phyloP scores from a whole-genome alignment of 2,113 vertebrate genomes.

The Caranx melampygus region DNA sequence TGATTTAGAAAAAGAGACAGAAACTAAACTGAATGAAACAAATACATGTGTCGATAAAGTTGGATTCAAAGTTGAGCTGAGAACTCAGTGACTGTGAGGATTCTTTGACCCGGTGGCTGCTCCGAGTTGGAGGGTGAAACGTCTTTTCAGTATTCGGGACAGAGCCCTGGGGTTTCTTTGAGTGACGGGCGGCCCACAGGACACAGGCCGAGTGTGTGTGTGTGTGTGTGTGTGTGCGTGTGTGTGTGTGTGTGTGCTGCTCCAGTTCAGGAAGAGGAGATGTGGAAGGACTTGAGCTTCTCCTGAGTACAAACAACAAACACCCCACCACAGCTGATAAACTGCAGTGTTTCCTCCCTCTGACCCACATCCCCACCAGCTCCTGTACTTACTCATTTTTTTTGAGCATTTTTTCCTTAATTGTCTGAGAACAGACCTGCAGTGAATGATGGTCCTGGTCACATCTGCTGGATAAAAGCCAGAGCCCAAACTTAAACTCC shows the following conservation, averaged over 20 bases:
- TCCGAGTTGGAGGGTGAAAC: conserved; percentile 35
- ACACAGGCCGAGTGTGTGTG: conserved; percentile 17
- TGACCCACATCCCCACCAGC: conserved; percentile 55
- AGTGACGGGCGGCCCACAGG: conserved; percentile 14
- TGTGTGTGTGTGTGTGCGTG: conserved; percentile 21
- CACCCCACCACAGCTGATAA: neutral
- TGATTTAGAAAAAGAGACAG: too few relatives aligned
- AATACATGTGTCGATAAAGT: too few relatives aligned
- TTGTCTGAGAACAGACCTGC: neutral
- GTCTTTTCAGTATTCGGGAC: conserved; percentile 41
- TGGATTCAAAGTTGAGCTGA: too few relatives aligned
- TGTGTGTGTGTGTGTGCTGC: conserved; percentile 33
- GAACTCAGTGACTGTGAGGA: neutral
- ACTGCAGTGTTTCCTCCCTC: conserved; percentile 13
- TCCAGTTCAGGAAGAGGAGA: conserved; percentile 53
- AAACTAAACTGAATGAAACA: too few relatives aligned
- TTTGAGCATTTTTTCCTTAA: too few relatives aligned
- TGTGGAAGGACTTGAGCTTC: conserved; percentile 28
- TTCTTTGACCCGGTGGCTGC: neutral
- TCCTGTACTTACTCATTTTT: neutral
- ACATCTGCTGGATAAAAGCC: too few relatives aligned
- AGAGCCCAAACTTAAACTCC: neutral
- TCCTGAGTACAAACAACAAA: conserved; percentile 25
- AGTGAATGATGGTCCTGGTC: neutral
- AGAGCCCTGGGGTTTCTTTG: conserved; percentile 42